phyloP scores from a whole-genome alignment of 2,113 vertebrate species.

The Maccullochella peelii region DNA sequence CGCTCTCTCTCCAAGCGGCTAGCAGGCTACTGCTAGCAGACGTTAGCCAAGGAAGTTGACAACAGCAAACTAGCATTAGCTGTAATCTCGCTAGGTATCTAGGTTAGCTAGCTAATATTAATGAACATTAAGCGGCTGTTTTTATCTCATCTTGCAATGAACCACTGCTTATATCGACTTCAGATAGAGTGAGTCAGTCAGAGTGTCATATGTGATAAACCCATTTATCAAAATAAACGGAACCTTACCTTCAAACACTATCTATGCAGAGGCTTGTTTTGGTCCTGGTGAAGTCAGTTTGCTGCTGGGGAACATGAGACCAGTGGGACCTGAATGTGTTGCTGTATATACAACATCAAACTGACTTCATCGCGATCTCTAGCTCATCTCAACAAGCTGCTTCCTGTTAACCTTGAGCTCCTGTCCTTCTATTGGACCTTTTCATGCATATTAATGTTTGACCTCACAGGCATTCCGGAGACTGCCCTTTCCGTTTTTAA shows the following conservation, averaged over 20 bases:
- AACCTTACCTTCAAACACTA: conserved; percentile 36
- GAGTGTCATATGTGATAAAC: background rate
- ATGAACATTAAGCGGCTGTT: background rate
- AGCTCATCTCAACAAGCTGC: background rate
- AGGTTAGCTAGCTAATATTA: background rate
- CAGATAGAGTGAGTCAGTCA: no score
- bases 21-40: conserved; percentile 39
- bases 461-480: background rate
- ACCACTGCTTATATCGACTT: background rate
- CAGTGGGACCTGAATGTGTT: fast-evolving
- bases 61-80: conserved; percentile 54
- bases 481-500: background rate
- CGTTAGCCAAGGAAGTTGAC: conserved; percentile 13
- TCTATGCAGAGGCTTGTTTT: conserved; percentile 42
- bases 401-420: conserved; percentile 75
- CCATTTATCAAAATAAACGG: background rate
- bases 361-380: conserved; percentile 40
- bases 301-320: fast-evolving
- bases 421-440: conserved; percentile 13
- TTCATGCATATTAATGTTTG: conserved; percentile 21
- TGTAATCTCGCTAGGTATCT: conserved; percentile 1
- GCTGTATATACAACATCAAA: background rate
- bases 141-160: no score
- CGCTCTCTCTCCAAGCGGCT: conserved; percentile 20
- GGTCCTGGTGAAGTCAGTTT: conserved; percentile 54